phyloP scores from a whole-genome alignment of 2,113 vertebrate species.

The Melanerpes formicivorus region DNA sequence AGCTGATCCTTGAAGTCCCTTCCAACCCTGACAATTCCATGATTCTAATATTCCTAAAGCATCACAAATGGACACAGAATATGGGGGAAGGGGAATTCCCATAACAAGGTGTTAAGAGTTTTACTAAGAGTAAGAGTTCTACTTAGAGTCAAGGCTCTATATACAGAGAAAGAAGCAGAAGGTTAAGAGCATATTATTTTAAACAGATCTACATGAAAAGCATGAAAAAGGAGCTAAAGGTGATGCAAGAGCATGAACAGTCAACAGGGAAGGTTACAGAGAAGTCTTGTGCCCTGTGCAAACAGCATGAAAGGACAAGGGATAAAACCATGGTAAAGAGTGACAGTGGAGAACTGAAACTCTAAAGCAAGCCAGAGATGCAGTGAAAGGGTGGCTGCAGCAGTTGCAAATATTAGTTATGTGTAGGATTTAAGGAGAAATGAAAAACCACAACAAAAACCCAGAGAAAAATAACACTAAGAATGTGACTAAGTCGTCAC shows the following conservation, averaged over 20 bases:
- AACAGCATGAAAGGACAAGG: neutral
- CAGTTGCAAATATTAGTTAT: neutral
- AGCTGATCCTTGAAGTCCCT: no score
- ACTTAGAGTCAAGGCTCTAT: neutral
- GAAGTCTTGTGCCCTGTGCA: neutral
- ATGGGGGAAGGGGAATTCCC: neutral
- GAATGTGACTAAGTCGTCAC: neutral
- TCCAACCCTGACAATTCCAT: no score
- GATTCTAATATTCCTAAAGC: neutral
- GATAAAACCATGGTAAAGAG: neutral
- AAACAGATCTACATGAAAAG: neutral
- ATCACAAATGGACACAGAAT: neutral
- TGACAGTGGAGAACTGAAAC: neutral
- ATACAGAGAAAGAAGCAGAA: neutral
- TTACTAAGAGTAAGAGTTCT: neutral
- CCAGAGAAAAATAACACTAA: neutral
- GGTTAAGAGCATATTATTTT: neutral
- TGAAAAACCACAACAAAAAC: neutral
- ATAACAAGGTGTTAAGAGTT: neutral
- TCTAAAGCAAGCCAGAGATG: neutral
- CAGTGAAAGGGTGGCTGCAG: neutral
- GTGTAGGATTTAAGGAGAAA: neutral
- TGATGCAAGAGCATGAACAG: neutral
- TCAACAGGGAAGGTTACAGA: neutral
- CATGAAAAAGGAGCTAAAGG: neutral